Percentiles rank a stretch among this genome's conserved stretches.
These are phyloP conservation scores for Sceloporus undulatus DNA, from an alignment of 2,113 vertebrate genomes.

Conservation along the genomic window DNA sequence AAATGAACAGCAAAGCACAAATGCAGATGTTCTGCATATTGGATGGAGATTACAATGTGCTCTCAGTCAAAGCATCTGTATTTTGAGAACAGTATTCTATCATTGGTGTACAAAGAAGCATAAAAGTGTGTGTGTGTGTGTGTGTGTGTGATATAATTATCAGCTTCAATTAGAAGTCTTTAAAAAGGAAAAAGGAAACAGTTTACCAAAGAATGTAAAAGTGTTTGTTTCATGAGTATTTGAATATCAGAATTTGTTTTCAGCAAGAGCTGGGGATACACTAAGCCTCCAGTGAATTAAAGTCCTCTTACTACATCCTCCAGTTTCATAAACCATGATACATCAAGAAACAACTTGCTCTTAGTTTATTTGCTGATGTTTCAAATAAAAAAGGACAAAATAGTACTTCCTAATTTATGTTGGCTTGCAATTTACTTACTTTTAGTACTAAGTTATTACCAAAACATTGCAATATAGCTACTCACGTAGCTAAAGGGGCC, in stretches of 20 bases:
- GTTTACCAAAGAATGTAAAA: no score
- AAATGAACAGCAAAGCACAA: background rate
- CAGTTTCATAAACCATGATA: slow-evolving; percentile 29
- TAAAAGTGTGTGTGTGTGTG: background rate
- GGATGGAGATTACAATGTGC: background rate
- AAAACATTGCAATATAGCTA: slow-evolving; percentile 87
- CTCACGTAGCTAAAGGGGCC: slow-evolving; percentile 99
- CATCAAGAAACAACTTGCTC: slow-evolving; percentile 31
- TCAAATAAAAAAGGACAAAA: slow-evolving; percentile 53
- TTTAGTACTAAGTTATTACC: slow-evolving; percentile 81
- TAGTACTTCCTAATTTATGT: slow-evolving; percentile 44
- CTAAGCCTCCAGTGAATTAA: background rate
- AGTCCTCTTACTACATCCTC: background rate
- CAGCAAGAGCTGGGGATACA: background rate
- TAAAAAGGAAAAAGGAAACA: background rate
- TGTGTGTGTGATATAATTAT: background rate
- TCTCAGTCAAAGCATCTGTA: background rate
- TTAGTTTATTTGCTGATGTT: slow-evolving; percentile 71
- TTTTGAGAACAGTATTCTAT: background rate
- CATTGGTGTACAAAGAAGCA: background rate
- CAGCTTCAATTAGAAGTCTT: background rate
- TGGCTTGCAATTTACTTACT: slow-evolving; percentile 74
- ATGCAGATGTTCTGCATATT: background rate
- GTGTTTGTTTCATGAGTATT: background rate
- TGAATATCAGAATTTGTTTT: background rate